Evolutionary conservation across 1,140 invertebrate genomes (phyloP).

Genomic region (Zaprionus kolodkinae): DNA sequence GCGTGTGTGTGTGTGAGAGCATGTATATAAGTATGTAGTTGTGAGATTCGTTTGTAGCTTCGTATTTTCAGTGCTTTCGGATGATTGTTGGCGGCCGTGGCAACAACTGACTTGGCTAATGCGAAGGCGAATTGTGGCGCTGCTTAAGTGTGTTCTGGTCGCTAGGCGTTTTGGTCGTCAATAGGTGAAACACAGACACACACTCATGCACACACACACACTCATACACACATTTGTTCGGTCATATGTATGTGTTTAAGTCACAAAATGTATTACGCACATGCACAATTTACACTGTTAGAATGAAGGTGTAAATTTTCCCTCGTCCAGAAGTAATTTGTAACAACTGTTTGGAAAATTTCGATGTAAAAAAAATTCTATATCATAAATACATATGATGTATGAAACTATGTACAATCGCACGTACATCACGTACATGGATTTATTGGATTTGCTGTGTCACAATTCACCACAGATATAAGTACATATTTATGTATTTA

Average conservation of each 20-base stretch:
- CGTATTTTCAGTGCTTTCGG: constrained; percentile 69
- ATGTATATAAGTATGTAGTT: constrained; percentile 54
- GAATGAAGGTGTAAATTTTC: not conserved
- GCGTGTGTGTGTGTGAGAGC: constrained; percentile 26
- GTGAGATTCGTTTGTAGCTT: constrained; percentile 74
- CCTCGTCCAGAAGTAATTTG: constrained; percentile 1
- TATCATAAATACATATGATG: not conserved
- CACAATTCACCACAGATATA: constrained; percentile 48
- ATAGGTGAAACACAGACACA: constrained; percentile 38
- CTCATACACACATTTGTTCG: constrained; percentile 7
- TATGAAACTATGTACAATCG: not conserved
- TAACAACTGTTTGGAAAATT: constrained; percentile 18
- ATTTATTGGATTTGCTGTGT: constrained; percentile 44
- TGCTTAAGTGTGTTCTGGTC: constrained; percentile 53
- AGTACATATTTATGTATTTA: constrained; percentile 20
- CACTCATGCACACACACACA: constrained; percentile 1
- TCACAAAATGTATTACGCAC: constrained; percentile 42
- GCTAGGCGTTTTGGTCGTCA: constrained; percentile 52
- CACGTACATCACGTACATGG: constrained; percentile 20
- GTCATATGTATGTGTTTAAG: constrained; percentile 14
- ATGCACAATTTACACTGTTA: constrained; percentile 25
- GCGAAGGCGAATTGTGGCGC: constrained; percentile 42
- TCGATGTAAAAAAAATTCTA: not conserved
- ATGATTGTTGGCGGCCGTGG: constrained; percentile 75
- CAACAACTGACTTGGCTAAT: constrained; percentile 66